Conservation (phyloP, 92 coral and sea anemone species). For the Epizoanthus rinbou region DNA sequence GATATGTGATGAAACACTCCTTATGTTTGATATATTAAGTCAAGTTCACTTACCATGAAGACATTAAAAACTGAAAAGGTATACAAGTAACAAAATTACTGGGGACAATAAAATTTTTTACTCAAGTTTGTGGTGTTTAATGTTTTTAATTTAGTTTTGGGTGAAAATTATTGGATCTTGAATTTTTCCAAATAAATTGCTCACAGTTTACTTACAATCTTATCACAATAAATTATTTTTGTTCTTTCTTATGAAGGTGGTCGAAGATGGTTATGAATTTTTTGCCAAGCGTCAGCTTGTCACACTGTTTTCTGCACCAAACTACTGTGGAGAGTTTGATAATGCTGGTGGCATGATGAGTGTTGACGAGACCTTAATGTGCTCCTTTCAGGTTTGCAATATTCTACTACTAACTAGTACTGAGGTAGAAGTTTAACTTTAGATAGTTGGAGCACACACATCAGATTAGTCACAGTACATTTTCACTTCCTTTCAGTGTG, state of each 20-base stretch:
- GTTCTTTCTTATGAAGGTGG: constrained; percentile 64
- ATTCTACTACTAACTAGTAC: background rate
- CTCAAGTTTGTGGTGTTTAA: too few relatives aligned
- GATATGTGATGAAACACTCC: too few relatives aligned
- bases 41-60: too few relatives aligned
- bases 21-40: too few relatives aligned
- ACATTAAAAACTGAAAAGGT: too few relatives aligned
- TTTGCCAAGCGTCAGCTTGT: constrained; percentile 98
- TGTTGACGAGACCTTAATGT: constrained; percentile 97
- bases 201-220: background rate
- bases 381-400: constrained; percentile 92
- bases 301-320: constrained; percentile 97
- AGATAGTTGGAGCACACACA: too few relatives aligned
- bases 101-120: too few relatives aligned
- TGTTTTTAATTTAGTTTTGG: background rate
- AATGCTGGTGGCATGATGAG: constrained; percentile 99
- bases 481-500: too few relatives aligned
- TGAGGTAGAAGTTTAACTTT: background rate
- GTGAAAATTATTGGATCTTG: too few relatives aligned
- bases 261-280: constrained; percentile 99
- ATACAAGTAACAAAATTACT: too few relatives aligned
- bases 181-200: background rate
- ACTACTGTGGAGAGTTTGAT: constrained; percentile 98
- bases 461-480: too few relatives aligned
- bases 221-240: too few relatives aligned